Evolutionary conservation across 30 jellyfish, hydroid and myxozoan species (phyloP).

Genomic region (Chironex yamaguchii): DNA sequence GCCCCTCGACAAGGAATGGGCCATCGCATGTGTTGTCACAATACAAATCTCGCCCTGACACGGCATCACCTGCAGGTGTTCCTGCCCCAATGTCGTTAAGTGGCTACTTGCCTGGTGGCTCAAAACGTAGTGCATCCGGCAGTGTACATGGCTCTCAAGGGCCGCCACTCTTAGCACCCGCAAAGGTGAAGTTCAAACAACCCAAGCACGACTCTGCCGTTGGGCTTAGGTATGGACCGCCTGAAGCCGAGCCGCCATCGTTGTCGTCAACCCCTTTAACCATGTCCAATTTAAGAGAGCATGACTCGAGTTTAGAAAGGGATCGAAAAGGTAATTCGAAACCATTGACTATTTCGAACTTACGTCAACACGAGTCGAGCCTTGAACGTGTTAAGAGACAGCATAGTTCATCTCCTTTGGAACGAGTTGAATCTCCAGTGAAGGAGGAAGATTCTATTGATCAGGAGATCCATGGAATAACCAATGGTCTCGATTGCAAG

Average conservation of each 20-base stretch:
- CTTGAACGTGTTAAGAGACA: constrained; percentile 81
- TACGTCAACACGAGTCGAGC: constrained; percentile 94
- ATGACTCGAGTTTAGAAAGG: constrained; percentile 95
- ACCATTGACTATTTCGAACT: constrained; percentile 87
- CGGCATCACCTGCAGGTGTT: constrained; percentile 77
- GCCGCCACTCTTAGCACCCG: constrained; percentile 64
- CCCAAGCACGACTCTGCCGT: constrained; percentile 26
- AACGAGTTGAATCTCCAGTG: constrained; percentile 3
- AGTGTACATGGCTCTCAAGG: constrained; percentile 70
- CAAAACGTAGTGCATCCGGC: constrained; percentile 30
- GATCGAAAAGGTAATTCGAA: constrained; percentile 64
- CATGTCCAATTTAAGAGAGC: constrained; percentile 89
- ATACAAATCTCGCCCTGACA: constrained; percentile 67
- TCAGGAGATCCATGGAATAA: background rate
- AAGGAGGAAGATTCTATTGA: constrained; percentile 15
- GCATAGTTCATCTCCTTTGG: background rate
- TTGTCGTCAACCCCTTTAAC: constrained; percentile 86
- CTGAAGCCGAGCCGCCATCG: constrained; percentile 69
- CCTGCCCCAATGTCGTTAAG: constrained; percentile 93
- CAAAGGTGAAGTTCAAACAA: constrained; percentile 66
- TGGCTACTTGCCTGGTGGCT: constrained; percentile 80
- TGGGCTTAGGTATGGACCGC: constrained; percentile 66
- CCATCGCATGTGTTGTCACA: constrained; percentile 60
- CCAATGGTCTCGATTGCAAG: constrained; percentile 29
- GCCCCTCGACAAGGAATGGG: constrained; percentile 49